Evolutionary conservation across 1,140 invertebrate species (phyloP).

Genomic region (Theocolax elegans): DNA sequence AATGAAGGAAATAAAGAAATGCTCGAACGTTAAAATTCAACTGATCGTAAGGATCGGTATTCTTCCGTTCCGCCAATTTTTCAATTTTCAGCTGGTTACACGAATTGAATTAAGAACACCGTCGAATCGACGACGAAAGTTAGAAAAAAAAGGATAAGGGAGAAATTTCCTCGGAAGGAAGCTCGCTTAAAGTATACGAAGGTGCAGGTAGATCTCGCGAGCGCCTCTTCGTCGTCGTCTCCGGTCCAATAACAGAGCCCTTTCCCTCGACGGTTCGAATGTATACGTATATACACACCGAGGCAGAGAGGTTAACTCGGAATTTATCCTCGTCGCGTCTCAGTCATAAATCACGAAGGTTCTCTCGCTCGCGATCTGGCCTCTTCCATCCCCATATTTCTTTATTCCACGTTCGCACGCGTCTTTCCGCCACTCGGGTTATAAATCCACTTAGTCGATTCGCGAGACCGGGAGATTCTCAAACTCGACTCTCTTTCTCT

Average conservation of each 20-base stretch:
- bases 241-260: neutral
- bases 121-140: no score
- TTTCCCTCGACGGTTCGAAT: neutral
- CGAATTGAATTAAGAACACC: no score
- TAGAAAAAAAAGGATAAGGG: no score
- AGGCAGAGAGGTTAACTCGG: neutral
- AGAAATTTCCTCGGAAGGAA: no score
- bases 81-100: no score
- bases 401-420: neutral
- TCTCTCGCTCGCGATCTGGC: no score
- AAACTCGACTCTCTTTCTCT: no score
- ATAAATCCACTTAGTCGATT: conserved; percentile 28
- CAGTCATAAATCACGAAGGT: conserved; percentile 25
- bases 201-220: neutral
- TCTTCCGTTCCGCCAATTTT: no score
- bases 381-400: neutral
- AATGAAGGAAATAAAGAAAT: no score
- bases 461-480: no score
- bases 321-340: conserved; percentile 17
- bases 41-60: no score
- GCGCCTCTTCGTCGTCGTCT: neutral
- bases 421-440: neutral
- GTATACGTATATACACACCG: neutral
- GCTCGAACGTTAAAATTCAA: no score
- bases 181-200: neutral